Evolutionary conservation across 2,888 invertebrate genomes (phyloP).

Genomic region (Byasa hedistus): DNA sequence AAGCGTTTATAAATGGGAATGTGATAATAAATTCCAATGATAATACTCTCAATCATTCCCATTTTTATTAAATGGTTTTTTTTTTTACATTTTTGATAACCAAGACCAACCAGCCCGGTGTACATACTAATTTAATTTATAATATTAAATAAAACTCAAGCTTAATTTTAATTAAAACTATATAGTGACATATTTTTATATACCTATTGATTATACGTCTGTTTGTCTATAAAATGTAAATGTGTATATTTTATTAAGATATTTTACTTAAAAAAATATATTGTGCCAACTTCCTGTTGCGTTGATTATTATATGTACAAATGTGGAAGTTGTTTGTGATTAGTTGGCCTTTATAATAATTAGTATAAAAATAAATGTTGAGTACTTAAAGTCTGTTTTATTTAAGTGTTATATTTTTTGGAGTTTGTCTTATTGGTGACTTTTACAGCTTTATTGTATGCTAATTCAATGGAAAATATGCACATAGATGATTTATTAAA

Average conservation of each 20-base stretch:
- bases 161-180: conserved; percentile 18
- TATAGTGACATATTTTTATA: conserved; percentile 29
- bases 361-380: conserved; percentile 25
- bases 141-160: conserved; percentile 16
- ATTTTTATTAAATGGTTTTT: conserved; percentile 1
- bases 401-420: background rate
- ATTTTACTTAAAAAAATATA: conserved; percentile 12
- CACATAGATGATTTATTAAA: too few species aligned
- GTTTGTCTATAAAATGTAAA: conserved; percentile 4
- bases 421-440: background rate
- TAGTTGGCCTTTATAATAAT: conserved; percentile 21
- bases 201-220: conserved; percentile 24
- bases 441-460: too few species aligned
- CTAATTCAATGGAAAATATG: too few species aligned
- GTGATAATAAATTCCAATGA: conserved; percentile 10
- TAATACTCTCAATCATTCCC: conserved; percentile 17
- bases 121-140: conserved; percentile 19
- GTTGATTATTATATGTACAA: conserved; percentile 20
- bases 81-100: conserved; percentile 18
- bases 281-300: conserved; percentile 18
- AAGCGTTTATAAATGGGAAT: conserved; percentile 12
- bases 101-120: conserved; percentile 9
- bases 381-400: conserved; percentile 26
- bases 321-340: conserved; percentile 10
- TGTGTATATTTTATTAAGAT: conserved; percentile 9